Evolutionary conservation across 2,113 vertebrate genomes (phyloP), one percentile per base, ranked within the genome.

Genomic region (Falco punctatus): DNA sequence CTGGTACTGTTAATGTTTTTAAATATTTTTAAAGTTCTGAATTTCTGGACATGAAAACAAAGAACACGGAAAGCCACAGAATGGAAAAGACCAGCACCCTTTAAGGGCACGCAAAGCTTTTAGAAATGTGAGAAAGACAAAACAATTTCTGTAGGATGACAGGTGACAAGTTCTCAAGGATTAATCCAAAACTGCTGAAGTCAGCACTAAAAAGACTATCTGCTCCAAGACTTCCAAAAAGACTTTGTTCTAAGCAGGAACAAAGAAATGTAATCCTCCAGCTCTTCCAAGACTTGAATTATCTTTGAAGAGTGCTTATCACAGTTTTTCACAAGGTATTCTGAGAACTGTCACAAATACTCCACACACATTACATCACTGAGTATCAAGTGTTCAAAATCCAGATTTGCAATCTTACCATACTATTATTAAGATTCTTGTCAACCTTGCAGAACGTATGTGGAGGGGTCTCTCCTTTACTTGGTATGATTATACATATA

Each of bases 371-470:
- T 64, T 15, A 64, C 27, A 30, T 9, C 12, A 15, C 1, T 1
- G 16, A 82, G 10, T 1, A 38, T 1, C 54, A 48, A 85, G 15
- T 0, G 11, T 5, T 71, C 49, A 33, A 73, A 88, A 81, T 9
- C 6, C 59, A 75, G 26, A 32, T 44, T 35, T 46, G 33, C 8
- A 72, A 32, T 52, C 98, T 99, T 98, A 99, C 99, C 99, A 99
- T 99, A 92, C 99, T 99, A 73, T 99, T 99, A 97, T 99, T 99
- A 91, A 99, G 99, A 94, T 99, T 99, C 98, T 99, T 99, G 98
- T 99, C 99, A 66, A 99, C 99, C 95, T 99, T 99, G 98, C 99
- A 99, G 98, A 99, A 99, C 3, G 99, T 99, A 85, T 99, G 99
- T 35, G 99, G 99, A n/a, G 99, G 99, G 10, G 97, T 98, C 96